These are phyloP conservation scores for Metridium senile DNA, from an alignment of 92 coral and sea anemone species.

Conservation along the genomic window DNA sequence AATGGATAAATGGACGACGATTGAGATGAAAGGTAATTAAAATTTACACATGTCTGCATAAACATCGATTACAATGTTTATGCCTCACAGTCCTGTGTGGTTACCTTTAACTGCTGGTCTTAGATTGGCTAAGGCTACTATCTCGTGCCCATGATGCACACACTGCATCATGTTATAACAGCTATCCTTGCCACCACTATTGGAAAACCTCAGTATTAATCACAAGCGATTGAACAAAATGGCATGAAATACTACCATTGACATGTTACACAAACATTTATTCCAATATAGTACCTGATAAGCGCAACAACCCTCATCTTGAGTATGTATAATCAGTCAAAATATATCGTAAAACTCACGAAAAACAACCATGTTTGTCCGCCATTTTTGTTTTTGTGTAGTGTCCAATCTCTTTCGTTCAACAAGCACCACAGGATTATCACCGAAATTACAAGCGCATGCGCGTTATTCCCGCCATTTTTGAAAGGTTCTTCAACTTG, in stretches of 20 bases:
- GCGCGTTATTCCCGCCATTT: constrained; percentile 75
- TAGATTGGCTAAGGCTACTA: constrained; percentile 94
- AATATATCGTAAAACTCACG: neutral
- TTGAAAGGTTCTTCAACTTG: constrained; percentile 32
- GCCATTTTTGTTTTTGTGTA: constrained; percentile 34
- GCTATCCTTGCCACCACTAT: constrained; percentile 97
- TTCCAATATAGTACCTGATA: constrained; percentile 59
- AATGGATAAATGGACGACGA: no score
- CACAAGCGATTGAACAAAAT: neutral
- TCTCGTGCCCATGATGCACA: constrained; percentile 79
- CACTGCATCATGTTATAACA: constrained; percentile 98
- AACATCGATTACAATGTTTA: no score
- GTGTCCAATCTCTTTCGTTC: constrained; percentile 15
- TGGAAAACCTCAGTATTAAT: neutral
- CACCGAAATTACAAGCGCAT: constrained; percentile 27
- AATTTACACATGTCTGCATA: no score
- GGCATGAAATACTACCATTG: neutral
- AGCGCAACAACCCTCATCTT: constrained; percentile 92
- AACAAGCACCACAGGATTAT: neutral
- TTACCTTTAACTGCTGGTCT: constrained; percentile 84
- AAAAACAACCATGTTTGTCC: constrained; percentile 17
- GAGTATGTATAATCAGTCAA: neutral
- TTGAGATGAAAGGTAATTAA: no score
- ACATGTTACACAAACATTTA: neutral
- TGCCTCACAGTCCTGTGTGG: neutral